Conservation (phyloP, 2,113 vertebrate species). For the Hemichromis elongatus region DNA sequence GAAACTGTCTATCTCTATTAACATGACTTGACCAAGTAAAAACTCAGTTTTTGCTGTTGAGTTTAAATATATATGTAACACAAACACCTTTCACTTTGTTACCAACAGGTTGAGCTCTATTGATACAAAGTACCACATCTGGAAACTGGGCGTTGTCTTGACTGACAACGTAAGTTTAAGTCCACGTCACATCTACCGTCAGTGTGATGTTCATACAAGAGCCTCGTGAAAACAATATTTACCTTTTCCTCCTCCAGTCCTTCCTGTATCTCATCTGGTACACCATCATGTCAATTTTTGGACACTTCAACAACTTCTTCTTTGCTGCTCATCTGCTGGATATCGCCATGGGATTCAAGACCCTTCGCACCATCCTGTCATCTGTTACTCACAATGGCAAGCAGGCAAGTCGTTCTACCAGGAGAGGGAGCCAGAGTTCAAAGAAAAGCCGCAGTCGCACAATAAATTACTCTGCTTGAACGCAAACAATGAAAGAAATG, state of each 20-base stretch:
- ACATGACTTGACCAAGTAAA: not conserved
- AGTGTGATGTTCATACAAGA: not conserved
- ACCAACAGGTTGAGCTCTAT: constrained; percentile 88
- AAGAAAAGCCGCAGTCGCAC: not conserved
- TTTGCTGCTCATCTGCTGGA: constrained; percentile 95
- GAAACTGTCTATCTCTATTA: not conserved
- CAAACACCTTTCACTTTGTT: constrained; percentile 2
- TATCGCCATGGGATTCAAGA: constrained; percentile 98
- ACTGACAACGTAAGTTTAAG: constrained; percentile 89
- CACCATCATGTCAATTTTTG: constrained; percentile 90
- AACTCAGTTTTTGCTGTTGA: not conserved
- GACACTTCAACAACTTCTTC: constrained; percentile 99
- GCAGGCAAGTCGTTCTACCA: constrained; percentile 77
- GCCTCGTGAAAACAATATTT: not conserved
- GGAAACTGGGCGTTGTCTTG: constrained; percentile 96
- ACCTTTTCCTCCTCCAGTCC: constrained; percentile 65
- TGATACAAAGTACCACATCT: constrained; percentile 94
- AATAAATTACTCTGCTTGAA: not conserved
- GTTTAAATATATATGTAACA: not conserved
- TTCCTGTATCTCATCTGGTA: constrained; percentile 98
- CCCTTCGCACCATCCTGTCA: constrained; percentile 90
- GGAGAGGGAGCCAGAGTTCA: constrained; percentile 38
- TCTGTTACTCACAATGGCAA: constrained; percentile 99
- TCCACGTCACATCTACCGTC: not conserved
- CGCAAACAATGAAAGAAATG: not conserved